These are phyloP conservation scores for Peromyscus maniculatus DNA, from an alignment of 2,113 vertebrate species.

Conservation along the genomic window DNA sequence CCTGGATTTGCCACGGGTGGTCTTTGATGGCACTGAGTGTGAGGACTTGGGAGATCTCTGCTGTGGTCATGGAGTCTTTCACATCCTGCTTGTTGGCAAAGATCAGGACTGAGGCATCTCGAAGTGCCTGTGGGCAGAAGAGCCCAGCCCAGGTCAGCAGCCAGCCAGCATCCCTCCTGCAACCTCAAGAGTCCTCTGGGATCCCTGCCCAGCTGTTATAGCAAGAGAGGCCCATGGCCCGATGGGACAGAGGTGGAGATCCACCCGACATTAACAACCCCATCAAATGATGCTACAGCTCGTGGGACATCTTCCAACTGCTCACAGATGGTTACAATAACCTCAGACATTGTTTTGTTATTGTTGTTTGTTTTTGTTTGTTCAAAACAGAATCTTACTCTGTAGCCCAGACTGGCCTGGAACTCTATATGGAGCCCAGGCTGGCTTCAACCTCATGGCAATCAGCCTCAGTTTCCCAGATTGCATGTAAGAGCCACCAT, in stretches of 20 bases:
- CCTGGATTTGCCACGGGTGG: conserved; percentile 92
- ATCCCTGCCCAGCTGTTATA: background rate
- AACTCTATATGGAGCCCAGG: background rate
- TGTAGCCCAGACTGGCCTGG: background rate
- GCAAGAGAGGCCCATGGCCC: background rate
- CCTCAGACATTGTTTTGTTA: background rate
- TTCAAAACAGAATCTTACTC: background rate
- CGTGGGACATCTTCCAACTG: background rate
- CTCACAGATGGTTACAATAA: background rate
- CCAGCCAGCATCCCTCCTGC: background rate
- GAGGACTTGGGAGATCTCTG: conserved; percentile 91
- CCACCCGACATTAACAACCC: background rate
- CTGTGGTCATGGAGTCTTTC: conserved; percentile 90
- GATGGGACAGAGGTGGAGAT: too few relatives aligned
- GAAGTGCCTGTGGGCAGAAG: conserved; percentile 87
- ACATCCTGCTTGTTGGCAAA: conserved; percentile 94
- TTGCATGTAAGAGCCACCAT: background rate
- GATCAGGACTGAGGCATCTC: conserved; percentile 89
- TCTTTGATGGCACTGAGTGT: conserved; percentile 90
- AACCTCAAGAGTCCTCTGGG: background rate
- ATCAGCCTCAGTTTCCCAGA: background rate
- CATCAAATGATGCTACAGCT: background rate
- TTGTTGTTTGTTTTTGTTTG: background rate
- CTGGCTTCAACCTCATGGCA: background rate
- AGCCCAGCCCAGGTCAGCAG: background rate